Evolutionary conservation across 2,888 invertebrate species (phyloP).

Genomic region (Chromoteleia sp.): DNA sequence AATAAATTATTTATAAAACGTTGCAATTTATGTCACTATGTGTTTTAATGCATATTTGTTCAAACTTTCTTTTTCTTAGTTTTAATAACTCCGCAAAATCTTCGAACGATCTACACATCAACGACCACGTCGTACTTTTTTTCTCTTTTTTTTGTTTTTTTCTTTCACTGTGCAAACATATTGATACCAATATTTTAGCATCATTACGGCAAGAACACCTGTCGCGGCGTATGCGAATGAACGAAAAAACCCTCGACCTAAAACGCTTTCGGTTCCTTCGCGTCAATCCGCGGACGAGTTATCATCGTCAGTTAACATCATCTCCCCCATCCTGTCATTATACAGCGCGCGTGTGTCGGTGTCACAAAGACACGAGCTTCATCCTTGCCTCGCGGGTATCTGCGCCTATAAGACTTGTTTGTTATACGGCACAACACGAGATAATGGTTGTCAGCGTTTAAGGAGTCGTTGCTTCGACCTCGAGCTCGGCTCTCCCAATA

Average conservation of each 20-base stretch:
- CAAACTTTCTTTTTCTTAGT: no score
- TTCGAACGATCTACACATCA: no score
- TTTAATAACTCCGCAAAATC: no score
- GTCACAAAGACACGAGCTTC: constrained; percentile 11
- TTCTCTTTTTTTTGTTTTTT: no score
- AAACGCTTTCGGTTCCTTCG: neutral
- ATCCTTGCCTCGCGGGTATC: constrained; percentile 29
- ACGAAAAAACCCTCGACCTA: constrained; percentile 8
- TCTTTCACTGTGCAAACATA: no score
- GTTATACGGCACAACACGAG: constrained; percentile 38
- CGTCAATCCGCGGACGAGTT: constrained; percentile 12
- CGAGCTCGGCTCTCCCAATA: constrained; percentile 35
- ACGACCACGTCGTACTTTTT: no score
- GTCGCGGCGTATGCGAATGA: neutral
- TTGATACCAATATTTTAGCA: no score
- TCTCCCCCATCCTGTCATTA: constrained; percentile 34
- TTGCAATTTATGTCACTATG: no score
- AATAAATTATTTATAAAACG: no score
- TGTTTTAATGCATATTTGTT: no score
- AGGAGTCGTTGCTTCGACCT: constrained; percentile 43
- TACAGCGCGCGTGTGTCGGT: constrained; percentile 24
- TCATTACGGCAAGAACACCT: neutral
- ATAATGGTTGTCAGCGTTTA: constrained; percentile 58
- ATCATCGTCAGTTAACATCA: constrained; percentile 33
- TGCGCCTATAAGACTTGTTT: constrained; percentile 40